Base-by-base conservation (phyloP, 2,113 vertebrate genomes). In the Balaeniceps rex region DNA sequence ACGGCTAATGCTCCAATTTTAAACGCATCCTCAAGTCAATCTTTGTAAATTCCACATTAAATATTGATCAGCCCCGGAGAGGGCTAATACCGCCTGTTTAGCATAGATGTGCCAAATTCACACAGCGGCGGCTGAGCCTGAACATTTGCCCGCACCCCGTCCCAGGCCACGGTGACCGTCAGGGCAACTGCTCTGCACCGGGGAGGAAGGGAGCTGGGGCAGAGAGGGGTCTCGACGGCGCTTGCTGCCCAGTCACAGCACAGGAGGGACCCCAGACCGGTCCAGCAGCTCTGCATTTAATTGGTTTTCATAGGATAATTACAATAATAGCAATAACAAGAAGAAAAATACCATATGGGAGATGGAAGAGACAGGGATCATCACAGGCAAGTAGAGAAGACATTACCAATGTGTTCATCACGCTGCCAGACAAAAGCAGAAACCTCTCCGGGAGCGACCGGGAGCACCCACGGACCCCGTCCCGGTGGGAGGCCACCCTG, bases 31-130 rank as follows among this genome's bases (percentile, higher is more conserved):
- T 97, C 96, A 19, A 98, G 98, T 98, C 92, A 96, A 96, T 98
- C 97, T 98, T 97, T 96, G 98, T 97, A 98, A 98, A 97, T 97
- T 98, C 97, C 94, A 96, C 97, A 98, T 98, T 98, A 98, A 98
- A 98, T 98, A 98, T 98, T 98, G 98, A 98, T 98, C 97, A 97
- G 47, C 96, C 98, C 97, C 72, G 28, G 96, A 93, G 97, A 98
- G 93, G 96, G 96, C 97, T 96, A 88, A 71, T 29, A 93, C 96
- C 6, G 63, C 33, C 10, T 34, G 97, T 92, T 97, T 87, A 97
- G 96, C 91, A 63, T 36, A 83, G 95, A 94, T 19, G 72, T 94
- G 90, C 96, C 94, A 86, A 84, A 93, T 36, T 80, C 86, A 2
- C 81, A 47, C 68, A 31, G 95, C 34, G 26, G 83, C 4, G 23